Evolutionary conservation across 1,140 invertebrate genomes (phyloP).

Genomic region (Drosophila serrata): DNA sequence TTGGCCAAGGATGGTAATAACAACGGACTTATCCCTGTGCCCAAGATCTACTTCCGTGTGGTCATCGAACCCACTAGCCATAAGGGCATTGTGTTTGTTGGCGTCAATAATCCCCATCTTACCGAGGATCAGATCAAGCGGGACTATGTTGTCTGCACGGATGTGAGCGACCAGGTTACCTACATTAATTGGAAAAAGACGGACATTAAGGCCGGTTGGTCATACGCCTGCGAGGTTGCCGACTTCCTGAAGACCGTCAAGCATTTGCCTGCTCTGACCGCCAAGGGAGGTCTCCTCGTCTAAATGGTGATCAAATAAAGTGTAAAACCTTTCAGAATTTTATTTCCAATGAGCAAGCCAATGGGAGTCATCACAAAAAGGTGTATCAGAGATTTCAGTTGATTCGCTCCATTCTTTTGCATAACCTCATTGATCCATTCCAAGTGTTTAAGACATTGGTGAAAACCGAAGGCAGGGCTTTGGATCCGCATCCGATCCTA

Average conservation of each 20-base stretch:
- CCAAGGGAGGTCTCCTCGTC: slow-evolving; percentile 68
- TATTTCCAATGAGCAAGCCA: slow-evolving; percentile 16
- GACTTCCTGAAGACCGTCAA: slow-evolving; percentile 87
- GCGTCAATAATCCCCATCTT: slow-evolving; percentile 88
- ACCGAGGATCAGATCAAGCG: slow-evolving; percentile 72
- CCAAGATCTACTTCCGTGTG: slow-evolving; percentile 88
- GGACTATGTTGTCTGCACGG: slow-evolving; percentile 86
- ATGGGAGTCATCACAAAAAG: background rate
- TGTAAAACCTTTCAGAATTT: slow-evolving; percentile 19
- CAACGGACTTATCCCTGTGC: slow-evolving; percentile 86
- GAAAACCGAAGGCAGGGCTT: slow-evolving; percentile 39
- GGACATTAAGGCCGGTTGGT: slow-evolving; percentile 87
- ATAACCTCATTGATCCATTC: slow-evolving; percentile 41
- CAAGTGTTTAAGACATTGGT: slow-evolving; percentile 54
- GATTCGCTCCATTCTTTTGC: background rate
- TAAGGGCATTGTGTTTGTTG: slow-evolving; percentile 87
- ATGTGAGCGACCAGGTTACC: slow-evolving; percentile 85
- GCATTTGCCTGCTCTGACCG: slow-evolving; percentile 76
- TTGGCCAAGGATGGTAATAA: slow-evolving; percentile 85
- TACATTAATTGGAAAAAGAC: slow-evolving; percentile 86
- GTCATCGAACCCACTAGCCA: slow-evolving; percentile 86
- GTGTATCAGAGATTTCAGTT: background rate
- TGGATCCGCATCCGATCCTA: slow-evolving; percentile 53
- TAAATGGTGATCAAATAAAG: slow-evolving; percentile 48
- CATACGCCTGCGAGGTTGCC: slow-evolving; percentile 88